phyloP scores from a whole-genome alignment of 2,113 vertebrate genomes.

The Rhineura floridana region DNA sequence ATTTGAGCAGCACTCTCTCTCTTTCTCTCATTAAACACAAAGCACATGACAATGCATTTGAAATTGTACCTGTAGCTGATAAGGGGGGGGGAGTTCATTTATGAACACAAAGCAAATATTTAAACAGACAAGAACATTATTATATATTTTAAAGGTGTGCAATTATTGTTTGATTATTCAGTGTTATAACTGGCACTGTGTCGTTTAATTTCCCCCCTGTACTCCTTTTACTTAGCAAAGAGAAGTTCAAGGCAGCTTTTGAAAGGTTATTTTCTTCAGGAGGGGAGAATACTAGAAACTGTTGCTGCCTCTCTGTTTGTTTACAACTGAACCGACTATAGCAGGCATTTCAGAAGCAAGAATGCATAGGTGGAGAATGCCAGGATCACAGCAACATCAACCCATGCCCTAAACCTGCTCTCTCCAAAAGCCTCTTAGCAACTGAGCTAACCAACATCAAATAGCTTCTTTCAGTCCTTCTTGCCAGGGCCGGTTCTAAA shows the following conservation, averaged over 20 bases:
- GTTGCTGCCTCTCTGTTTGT: not conserved
- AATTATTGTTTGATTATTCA: not conserved
- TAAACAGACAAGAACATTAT: not conserved
- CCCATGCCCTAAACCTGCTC: not conserved
- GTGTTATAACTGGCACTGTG: not conserved
- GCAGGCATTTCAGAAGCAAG: not conserved
- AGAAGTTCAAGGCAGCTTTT: not conserved
- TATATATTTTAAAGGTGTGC: not conserved
- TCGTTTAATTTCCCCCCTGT: not conserved
- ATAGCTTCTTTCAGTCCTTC: not conserved
- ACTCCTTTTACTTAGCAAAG: not conserved
- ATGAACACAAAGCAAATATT: not conserved
- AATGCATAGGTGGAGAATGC: not conserved
- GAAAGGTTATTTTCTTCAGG: not conserved
- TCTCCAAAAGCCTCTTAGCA: not conserved
- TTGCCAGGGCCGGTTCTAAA: no score
- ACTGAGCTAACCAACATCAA: not conserved
- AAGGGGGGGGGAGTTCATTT: fast-evolving
- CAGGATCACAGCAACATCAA: not conserved
- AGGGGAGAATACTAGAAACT: not conserved
- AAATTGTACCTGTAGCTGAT: not conserved
- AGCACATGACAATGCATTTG: not conserved
- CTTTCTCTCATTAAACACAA: not conserved
- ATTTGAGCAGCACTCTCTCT: not conserved
- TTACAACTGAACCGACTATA: not conserved